A percentile compares a stretch with the other conserved stretches of the same genome.
Conservation (phyloP, 2,113 vertebrate species). For the Barnardius zonarius region DNA sequence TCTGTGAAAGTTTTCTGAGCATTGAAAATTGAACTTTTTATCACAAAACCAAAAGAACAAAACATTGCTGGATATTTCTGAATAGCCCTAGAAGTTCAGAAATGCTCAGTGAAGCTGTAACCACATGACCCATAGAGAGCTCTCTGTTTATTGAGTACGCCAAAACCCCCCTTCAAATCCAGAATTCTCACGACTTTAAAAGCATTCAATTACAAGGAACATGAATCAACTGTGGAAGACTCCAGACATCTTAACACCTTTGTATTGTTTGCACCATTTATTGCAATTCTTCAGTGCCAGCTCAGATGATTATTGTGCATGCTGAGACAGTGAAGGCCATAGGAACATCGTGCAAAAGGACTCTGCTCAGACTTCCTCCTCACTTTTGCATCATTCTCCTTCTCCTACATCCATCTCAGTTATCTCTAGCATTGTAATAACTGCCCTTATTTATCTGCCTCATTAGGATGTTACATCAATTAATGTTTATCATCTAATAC, state of each 20-base stretch:
- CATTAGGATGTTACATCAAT: slow-evolving; percentile 1
- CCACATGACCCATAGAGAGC: not conserved
- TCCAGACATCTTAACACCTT: slow-evolving; percentile 25
- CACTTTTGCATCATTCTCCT: not conserved
- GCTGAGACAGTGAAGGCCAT: not conserved
- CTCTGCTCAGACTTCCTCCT: not conserved
- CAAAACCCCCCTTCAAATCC: not conserved
- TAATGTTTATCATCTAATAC: not conserved
- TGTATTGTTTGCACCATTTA: slow-evolving; percentile 30
- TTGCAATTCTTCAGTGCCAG: slow-evolving; percentile 9
- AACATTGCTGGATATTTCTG: not conserved
- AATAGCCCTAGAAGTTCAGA: not conserved
- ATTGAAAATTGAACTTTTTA: not conserved
- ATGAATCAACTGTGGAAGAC: not conserved
- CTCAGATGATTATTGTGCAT: not conserved
- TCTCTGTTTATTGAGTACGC: not conserved
- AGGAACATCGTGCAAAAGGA: not conserved
- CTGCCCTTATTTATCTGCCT: slow-evolving; percentile 14
- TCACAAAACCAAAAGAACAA: not conserved
- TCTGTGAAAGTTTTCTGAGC: not conserved
- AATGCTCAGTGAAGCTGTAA: not conserved
- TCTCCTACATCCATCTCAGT: not conserved
- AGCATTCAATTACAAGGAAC: slow-evolving; percentile 31
- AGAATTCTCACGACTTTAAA: not conserved
- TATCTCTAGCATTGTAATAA: not conserved